Evolutionary conservation across 2,888 invertebrate species (phyloP).

Genomic region (Smittia sp.): DNA sequence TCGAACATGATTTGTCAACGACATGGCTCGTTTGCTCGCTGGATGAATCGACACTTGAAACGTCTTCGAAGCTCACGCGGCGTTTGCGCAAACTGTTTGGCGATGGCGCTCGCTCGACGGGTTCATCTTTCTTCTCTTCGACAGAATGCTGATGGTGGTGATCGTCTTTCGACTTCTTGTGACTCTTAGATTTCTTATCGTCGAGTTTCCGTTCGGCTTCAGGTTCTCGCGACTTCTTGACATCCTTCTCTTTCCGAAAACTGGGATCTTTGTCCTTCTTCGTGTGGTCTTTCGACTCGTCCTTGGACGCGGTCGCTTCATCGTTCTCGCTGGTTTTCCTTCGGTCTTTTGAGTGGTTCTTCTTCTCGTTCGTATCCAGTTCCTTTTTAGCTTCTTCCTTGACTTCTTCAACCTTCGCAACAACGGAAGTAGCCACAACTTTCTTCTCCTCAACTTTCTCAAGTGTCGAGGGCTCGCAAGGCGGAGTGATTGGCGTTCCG

Average conservation of each 20-base stretch:
- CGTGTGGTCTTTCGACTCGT: conserved; percentile 47
- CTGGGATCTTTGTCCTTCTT: conserved; percentile 26
- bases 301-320: conserved; percentile 43
- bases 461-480: conserved; percentile 46
- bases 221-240: conserved; percentile 48
- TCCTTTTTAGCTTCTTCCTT: background rate
- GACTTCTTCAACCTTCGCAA: conserved; percentile 22
- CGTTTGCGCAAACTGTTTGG: conserved; percentile 50
- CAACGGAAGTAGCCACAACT: conserved; percentile 22
- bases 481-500: background rate
- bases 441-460: conserved; percentile 43
- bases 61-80: conserved; percentile 46
- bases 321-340: conserved; percentile 34
- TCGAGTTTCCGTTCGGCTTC: background rate
- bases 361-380: background rate
- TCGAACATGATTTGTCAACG: conserved; percentile 23
- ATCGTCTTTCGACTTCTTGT: conserved; percentile 53
- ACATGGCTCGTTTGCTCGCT: conserved; percentile 18
- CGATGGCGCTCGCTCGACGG: conserved; percentile 50
- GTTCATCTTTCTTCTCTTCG: conserved; percentile 55
- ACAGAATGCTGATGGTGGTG: conserved; percentile 48
- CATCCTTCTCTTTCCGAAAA: conserved; percentile 45
- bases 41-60: conserved; percentile 42
- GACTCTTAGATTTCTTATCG: conserved; percentile 45
- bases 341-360: conserved; percentile 29